Percentiles rank a stretch among this genome's conserved stretches.
phyloP scores from a whole-genome alignment of 2,888 invertebrate species.

The Eupithecia inturbata region DNA sequence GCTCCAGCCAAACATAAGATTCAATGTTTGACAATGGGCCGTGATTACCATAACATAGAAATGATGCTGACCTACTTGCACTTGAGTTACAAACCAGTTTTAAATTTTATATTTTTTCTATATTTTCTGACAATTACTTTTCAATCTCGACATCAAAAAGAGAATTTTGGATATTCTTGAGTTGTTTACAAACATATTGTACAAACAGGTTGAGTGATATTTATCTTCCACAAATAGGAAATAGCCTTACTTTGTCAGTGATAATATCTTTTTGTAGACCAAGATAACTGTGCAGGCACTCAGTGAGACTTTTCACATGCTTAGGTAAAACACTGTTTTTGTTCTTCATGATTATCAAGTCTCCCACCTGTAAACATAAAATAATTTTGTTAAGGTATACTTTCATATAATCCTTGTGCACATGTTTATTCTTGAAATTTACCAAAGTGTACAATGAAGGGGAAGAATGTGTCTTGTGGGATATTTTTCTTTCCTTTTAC shows the following conservation, averaged over 20 bases:
- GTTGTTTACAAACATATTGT: neutral
- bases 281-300: constrained; percentile 74
- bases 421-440: neutral
- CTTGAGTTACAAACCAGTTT: no score
- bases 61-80: no score
- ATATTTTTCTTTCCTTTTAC: no score
- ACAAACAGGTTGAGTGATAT: neutral
- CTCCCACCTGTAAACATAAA: constrained; percentile 73
- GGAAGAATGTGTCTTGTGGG: neutral
- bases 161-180: no score
- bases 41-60: no score
- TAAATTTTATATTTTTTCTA: no score
- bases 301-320: constrained; percentile 68
- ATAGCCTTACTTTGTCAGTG: constrained; percentile 69
- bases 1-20: no score
- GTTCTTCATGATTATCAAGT: constrained; percentile 73
- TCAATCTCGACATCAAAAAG: no score
- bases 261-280: constrained; percentile 69
- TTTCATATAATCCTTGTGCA: neutral
- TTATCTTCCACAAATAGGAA: neutral
- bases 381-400: neutral
- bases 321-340: constrained; percentile 69
- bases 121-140: no score
- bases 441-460: neutral
- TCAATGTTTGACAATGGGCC: no score